Evolutionary conservation across 2,113 vertebrate genomes (phyloP), one percentile per base, ranked within the genome.

Genomic region (Dermatemys mawii): DNA sequence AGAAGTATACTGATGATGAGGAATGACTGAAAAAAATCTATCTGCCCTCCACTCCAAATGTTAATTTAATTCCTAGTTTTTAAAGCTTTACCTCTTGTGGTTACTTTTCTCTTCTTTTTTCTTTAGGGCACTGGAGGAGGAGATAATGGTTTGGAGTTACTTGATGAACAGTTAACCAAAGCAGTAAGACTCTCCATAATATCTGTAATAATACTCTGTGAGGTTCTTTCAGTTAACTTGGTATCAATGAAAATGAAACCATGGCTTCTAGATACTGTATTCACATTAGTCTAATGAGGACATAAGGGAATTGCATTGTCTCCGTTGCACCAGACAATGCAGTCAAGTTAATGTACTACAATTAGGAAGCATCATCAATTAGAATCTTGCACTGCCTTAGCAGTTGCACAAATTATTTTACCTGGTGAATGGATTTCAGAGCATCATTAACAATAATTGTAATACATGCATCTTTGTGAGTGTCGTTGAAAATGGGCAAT

Each of bases 221-320:
- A 86, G 89, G 60, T 78, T 80, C 46, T 90, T 94, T 92, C 67
- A 86, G 49, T 35, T 83, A 67, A 78, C 38, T 73, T 92, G 35
- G 51, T 91, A 86, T 26, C 11, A 83, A 29, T 82, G 67, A 92
- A 86, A 19, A 84, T 46, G 12, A 83, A 32, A 49, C 63, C 50
- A 17, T 2, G 63, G 17, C 81, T 78, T 63, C 70, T 83, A 83
- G 7, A 44, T 92, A 89, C 48, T 49, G 80, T 78, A 49, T 83
- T 53, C 75, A 44, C 21, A 6, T 83, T 54, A 57, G 49, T 54
- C 19, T 76, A 75, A 82, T 70, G 75, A 73, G 55, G 10, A 26
- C 41, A 46, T 26, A 78, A 54, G 38, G 44, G 67, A 53, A 73
- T 78, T 29, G 3, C 13, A 13, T 88, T 67, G 26, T 90, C 55